Percentiles rank a stretch among this genome's conserved stretches.
Evolutionary conservation across 2,888 invertebrate species (phyloP).

Genomic region (Cetonia aurata): DNA sequence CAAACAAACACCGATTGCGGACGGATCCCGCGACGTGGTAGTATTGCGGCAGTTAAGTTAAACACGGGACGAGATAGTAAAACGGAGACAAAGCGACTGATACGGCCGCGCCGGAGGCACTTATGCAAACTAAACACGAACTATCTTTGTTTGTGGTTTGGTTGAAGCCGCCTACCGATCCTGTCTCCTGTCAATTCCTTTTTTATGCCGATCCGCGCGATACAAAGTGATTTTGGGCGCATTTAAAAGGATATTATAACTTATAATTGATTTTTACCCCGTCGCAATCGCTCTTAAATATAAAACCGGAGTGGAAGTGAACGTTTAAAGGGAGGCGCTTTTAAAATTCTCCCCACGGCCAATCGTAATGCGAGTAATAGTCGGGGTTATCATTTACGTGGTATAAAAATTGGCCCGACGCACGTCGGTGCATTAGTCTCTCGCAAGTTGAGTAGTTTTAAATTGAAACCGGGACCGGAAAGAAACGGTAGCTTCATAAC

Average conservation of each 20-base stretch:
- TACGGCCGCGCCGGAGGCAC: constrained; percentile 56
- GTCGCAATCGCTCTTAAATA: too few species aligned
- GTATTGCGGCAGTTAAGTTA: constrained; percentile 62
- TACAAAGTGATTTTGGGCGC: background rate
- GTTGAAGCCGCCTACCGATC: constrained; percentile 15
- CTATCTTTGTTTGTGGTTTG: constrained; percentile 58
- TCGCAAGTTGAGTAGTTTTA: constrained; percentile 51
- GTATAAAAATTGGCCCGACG: background rate
- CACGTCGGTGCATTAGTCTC: constrained; percentile 36
- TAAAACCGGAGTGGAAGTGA: too few species aligned
- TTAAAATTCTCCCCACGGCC: too few species aligned
- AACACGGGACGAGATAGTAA: constrained; percentile 60
- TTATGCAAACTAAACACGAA: constrained; percentile 63
- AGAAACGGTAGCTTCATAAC: constrained; percentile 51
- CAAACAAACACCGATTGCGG: constrained; percentile 50
- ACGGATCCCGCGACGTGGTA: constrained; percentile 50
- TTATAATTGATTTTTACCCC: too few species aligned
- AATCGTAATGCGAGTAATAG: background rate
- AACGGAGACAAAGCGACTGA: constrained; percentile 64
- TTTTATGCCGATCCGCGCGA: background rate
- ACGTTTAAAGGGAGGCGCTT: too few species aligned
- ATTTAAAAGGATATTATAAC: too few species aligned
- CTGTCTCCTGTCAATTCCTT: constrained; percentile 5
- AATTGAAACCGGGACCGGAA: constrained; percentile 50
- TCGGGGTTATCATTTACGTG: background rate